A percentile compares a stretch with the other conserved stretches of the same genome.
Evolutionary conservation across 2,888 invertebrate species (phyloP).

Genomic region (Coleophora flavipennella): DNA sequence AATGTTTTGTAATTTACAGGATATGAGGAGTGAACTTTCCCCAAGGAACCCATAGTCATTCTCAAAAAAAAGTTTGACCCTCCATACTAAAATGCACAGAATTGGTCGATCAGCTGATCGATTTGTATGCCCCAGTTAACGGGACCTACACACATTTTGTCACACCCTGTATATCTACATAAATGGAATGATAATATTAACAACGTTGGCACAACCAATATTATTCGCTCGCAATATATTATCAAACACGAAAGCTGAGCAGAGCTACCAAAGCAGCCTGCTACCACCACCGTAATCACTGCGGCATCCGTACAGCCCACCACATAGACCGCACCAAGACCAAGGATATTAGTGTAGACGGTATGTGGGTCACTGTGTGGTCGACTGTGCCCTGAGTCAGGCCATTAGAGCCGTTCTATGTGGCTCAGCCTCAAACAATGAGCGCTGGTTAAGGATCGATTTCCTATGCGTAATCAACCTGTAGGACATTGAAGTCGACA

Average conservation of each 20-base stretch:
- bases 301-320: constrained; percentile 7
- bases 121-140: too few species aligned
- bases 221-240: constrained; percentile 2
- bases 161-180: too few species aligned
- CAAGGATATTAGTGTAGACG: too few species aligned
- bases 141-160: too few species aligned
- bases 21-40: too few species aligned
- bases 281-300: constrained; percentile 3
- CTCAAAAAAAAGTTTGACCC: too few species aligned
- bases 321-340: background rate
- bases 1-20: too few species aligned
- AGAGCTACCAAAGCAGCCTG: constrained; percentile 18
- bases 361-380: background rate
- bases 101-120: too few species aligned
- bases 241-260: constrained; percentile 5
- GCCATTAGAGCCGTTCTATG: constrained; percentile 9
- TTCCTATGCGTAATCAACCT: constrained; percentile 14
- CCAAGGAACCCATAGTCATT: too few species aligned
- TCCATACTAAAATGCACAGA: too few species aligned
- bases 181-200: too few species aligned
- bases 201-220: constrained; percentile 1
- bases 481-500: background rate
- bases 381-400: constrained; percentile 16
- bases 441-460: constrained; percentile 9
- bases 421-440: constrained; percentile 14